Conservation (phyloP, 64 coral and sea anemone species). For the Montipora sp. region DNA sequence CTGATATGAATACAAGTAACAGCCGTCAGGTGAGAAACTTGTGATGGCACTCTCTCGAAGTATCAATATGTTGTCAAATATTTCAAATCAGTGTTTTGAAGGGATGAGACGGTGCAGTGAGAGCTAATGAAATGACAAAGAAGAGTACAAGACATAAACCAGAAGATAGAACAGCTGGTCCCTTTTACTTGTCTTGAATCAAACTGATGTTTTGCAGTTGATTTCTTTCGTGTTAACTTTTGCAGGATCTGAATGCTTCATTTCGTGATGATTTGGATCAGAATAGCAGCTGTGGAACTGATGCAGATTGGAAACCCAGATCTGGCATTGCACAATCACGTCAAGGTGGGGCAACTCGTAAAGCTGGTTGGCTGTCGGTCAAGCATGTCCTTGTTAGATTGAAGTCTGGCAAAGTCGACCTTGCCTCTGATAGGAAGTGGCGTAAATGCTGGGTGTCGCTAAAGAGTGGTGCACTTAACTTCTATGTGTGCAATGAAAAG, state of each 20-base stretch:
- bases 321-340: constrained; percentile 90
- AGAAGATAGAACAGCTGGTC: no score
- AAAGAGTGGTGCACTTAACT: constrained; percentile 78
- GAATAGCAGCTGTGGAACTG: constrained; percentile 80
- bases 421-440: constrained; percentile 93
- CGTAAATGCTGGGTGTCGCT: constrained; percentile 98
- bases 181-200: no score
- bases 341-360: constrained; percentile 89
- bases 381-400: constrained; percentile 87
- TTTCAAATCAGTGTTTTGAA: no score
- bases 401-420: constrained; percentile 80
- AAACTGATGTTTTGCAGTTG: no score
- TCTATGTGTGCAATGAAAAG: constrained; percentile 97
- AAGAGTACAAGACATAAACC: no score
- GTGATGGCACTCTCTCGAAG: no score
- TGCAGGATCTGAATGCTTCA: constrained; percentile 65
- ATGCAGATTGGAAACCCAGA: constrained; percentile 77
- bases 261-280: constrained; percentile 77
- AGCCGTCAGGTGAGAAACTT: constrained; percentile 21
- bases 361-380: constrained; percentile 89
- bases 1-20: constrained; percentile 34
- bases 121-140: no score
- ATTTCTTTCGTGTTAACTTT: neutral
- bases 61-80: no score
- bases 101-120: no score